Evolutionary conservation across 2,797 vertebrate species (phyloP).

Genomic region (Gobio occitaniae): DNA sequence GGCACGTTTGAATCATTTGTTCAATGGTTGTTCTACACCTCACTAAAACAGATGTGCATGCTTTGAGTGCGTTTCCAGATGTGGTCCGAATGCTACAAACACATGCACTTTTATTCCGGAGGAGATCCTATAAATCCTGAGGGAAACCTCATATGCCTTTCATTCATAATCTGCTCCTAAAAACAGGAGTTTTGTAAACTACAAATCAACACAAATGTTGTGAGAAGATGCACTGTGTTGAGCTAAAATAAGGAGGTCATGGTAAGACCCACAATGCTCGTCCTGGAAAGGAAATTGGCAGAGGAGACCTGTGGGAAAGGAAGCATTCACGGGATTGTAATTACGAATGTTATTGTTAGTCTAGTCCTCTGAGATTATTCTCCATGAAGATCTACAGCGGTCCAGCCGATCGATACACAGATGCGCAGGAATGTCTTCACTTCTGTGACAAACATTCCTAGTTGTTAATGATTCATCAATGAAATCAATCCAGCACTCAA

Average conservation of each 20-base stretch:
- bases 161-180: neutral
- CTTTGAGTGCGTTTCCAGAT: constrained; percentile 38
- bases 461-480: neutral
- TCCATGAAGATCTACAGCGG: neutral
- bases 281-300: constrained; percentile 26
- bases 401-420: neutral
- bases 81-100: constrained; percentile 35
- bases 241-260: neutral
- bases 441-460: neutral
- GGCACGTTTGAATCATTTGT: neutral
- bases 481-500: neutral
- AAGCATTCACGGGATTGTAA: constrained; percentile 17
- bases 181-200: neutral
- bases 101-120: constrained; percentile 11
- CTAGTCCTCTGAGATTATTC: neutral
- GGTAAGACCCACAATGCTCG: neutral
- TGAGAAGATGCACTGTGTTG: too few species aligned
- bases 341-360: constrained; percentile 28
- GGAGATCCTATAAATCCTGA: neutral
- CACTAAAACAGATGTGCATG: constrained; percentile 39
- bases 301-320: constrained; percentile 7
- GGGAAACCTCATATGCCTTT: neutral
- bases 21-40: neutral
- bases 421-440: neutral
- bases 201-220: neutral